A percentile compares a stretch with the other conserved stretches of the same genome.
These are phyloP conservation scores for Hoplodrina ambigua DNA, from an alignment of 2,888 invertebrate species.

Conservation along the genomic window DNA sequence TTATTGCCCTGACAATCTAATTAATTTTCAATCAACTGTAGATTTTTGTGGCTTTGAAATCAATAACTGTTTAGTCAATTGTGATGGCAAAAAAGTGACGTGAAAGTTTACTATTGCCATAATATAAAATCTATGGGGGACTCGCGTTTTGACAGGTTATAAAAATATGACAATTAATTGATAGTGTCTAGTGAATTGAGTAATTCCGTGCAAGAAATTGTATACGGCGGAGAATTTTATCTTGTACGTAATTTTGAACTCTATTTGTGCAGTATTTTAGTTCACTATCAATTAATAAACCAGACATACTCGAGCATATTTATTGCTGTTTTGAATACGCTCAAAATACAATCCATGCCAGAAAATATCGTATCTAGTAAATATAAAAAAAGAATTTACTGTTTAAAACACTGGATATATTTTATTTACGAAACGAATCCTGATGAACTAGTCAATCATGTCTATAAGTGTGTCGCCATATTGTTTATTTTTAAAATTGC, in stretches of 20 bases:
- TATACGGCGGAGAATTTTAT: neutral
- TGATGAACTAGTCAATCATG: slow-evolving; percentile 15
- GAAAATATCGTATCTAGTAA: neutral
- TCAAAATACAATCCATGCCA: slow-evolving; percentile 24
- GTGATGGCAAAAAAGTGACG: too few species aligned
- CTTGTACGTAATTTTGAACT: neutral
- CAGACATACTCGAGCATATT: neutral
- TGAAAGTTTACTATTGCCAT: too few species aligned
- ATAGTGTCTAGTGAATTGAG: too few species aligned
- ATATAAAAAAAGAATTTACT: neutral
- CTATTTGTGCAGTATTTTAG: too few species aligned
- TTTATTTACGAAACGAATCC: neutral
- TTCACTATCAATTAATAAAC: too few species aligned
- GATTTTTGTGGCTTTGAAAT: too few species aligned
- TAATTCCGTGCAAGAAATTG: neutral
- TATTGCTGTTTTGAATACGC: neutral
- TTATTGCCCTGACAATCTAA: too few species aligned
- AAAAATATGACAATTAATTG: too few species aligned
- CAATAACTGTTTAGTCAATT: too few species aligned
- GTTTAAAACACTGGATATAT: neutral
- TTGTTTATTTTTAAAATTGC: slow-evolving; percentile 5
- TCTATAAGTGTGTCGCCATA: slow-evolving; percentile 20
- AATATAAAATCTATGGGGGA: too few species aligned
- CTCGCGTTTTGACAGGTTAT: too few species aligned
- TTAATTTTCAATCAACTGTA: too few species aligned